Evolutionary conservation across 2,888 invertebrate species (phyloP), one percentile per base, ranked within the genome.

Genomic region (Lithosia quadra): DNA sequence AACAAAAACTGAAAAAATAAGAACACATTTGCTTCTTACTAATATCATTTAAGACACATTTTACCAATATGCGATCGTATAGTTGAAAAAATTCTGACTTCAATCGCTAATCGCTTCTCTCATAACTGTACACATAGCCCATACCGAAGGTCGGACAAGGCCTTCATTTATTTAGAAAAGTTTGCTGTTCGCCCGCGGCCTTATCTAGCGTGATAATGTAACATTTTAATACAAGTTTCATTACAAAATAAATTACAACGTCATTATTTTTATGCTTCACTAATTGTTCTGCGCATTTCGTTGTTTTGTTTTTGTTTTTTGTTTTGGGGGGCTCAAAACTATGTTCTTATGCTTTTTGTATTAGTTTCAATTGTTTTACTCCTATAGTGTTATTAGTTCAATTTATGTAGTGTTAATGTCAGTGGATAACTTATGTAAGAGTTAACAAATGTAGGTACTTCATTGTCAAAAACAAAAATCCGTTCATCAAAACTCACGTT

Each of bases 121-220:
- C 22, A 36, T 62, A 59, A 78, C 68, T 70, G 70, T 66, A 68
- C 60, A 36, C 66, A 34, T 24, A 71, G 68, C 60, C 34, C 63
- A 24, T 22, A 72, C 49, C 55, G 75, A 81, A 85, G 83, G 84
- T 79, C 86, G 81, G 77, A 71, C 81, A 83, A 86, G 85, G 82
- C 80, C 78, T 78, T 73, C 56, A 68, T 76, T 60, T 79, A 80
- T 84, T 83, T 76, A 75, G 77, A 83, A 82, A 80, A 84, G 75
- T 82, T 86, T 78, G 77, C 63, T 68, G 74, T 68, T 67, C 67
- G 84, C 90, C 83, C 70, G 68, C 36, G 85, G 88, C 85, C 62
- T 56, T 69, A 62, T 71, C 73, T 84, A 75, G 78, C 82, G 80
- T 84, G 83, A 77, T 81, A 73, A 71, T 72, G 76, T 64, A 69